These are phyloP conservation scores for Grantiella picta DNA, from an alignment of 2,113 vertebrate species.

Conservation along the genomic window DNA sequence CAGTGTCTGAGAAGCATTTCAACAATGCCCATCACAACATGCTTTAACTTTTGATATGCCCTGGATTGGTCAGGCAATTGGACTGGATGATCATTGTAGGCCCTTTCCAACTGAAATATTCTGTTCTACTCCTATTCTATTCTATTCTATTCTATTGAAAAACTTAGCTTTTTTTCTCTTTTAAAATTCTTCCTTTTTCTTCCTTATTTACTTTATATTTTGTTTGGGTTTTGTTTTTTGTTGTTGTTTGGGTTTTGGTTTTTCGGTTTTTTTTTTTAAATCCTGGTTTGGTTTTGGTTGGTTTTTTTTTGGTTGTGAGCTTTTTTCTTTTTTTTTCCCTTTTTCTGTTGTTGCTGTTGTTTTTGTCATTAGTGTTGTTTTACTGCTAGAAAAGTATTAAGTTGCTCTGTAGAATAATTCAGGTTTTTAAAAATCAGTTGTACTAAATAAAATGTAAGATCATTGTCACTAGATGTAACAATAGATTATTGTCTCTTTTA, in stretches of 20 bases:
- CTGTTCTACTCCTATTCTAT: neutral
- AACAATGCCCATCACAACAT: neutral
- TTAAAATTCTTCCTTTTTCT: neutral
- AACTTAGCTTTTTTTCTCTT: neutral
- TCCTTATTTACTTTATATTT: neutral
- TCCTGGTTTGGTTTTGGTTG: neutral
- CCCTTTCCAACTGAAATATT: neutral
- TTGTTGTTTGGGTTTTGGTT: neutral
- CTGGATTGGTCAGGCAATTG: neutral
- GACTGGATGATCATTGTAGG: neutral
- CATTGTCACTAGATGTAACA: neutral
- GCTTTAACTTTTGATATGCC: neutral
- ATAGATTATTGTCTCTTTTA: neutral
- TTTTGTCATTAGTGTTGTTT: neutral
- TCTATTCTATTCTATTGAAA: neutral
- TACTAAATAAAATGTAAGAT: neutral
- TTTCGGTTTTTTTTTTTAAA: neutral
- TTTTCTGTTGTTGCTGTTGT: too few species aligned
- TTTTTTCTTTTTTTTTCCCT: rapidly evolving
- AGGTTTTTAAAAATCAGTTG: neutral
- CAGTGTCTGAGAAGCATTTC: neutral
- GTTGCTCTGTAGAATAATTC: neutral
- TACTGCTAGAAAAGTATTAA: neutral
- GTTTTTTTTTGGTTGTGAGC: neutral
- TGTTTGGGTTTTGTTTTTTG: neutral